Conservation (phyloP, 35 echinoderm and acorn worm genomes). For the Amphiura filiformis region DNA sequence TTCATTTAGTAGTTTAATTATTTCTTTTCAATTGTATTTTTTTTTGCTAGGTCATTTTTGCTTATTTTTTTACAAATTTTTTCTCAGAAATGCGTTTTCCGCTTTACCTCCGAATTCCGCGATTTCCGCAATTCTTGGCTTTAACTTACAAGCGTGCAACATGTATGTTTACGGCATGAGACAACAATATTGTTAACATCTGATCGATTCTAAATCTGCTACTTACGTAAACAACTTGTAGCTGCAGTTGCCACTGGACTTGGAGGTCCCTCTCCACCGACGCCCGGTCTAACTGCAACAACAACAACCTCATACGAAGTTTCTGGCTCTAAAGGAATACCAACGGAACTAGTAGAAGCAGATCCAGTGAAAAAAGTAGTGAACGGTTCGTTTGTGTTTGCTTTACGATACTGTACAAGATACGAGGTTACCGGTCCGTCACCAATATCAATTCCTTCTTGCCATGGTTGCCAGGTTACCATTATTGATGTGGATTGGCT, state of each 20-base stretch:
- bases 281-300: not conserved
- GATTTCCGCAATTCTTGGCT: no score
- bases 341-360: not conserved
- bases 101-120: no score
- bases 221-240: no score
- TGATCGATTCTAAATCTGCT: no score
- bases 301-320: conserved; percentile 39
- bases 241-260: not conserved
- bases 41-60: no score
- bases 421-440: not conserved
- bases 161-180: no score
- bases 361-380: not conserved
- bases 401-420: not conserved
- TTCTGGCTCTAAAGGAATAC: not conserved
- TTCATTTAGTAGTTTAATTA: no score
- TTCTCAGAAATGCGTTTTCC: no score
- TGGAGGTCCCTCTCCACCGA: not conserved
- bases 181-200: no score
- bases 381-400: not conserved
- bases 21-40: no score
- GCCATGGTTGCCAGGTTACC: not conserved
- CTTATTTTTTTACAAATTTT: no score
- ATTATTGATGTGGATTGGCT: not conserved
- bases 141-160: no score
- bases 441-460: not conserved